phyloP scores from a whole-genome alignment of 1,140 invertebrate genomes.

The Lepeophtheirus salmonis region DNA sequence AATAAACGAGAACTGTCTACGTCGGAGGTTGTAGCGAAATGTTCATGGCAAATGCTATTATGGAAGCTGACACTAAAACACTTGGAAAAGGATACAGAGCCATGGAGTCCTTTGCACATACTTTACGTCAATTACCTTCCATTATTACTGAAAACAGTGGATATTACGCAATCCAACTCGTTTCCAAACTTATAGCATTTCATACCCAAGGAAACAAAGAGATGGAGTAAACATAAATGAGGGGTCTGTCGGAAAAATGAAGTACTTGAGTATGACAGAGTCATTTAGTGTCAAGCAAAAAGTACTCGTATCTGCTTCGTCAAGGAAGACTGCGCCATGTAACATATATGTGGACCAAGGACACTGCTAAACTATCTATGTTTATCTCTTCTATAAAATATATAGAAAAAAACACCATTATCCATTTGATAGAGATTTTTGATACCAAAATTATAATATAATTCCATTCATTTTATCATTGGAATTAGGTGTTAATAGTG shows the following conservation, averaged over 20 bases:
- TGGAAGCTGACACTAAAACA: conserved; percentile 59
- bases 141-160: conserved; percentile 96
- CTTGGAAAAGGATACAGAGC: conserved; percentile 92
- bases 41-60: conserved; percentile 83
- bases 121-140: conserved; percentile 70
- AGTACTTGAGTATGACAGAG: conserved; percentile 75
- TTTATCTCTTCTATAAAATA: too few species aligned
- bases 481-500: too few species aligned
- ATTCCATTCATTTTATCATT: too few species aligned
- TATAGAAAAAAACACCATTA: too few species aligned
- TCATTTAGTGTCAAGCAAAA: conserved; percentile 91
- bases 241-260: conserved; percentile 67
- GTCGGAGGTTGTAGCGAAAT: conserved; percentile 85
- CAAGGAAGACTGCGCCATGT: conserved; percentile 85
- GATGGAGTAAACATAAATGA: conserved; percentile 71
- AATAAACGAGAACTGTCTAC: conserved; percentile 70
- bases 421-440: too few species aligned
- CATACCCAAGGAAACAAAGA: conserved; percentile 58
- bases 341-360: conserved; percentile 66
- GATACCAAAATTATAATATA: too few species aligned
- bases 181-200: conserved; percentile 67
- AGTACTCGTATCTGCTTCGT: conserved; percentile 76
- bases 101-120: conserved; percentile 84
- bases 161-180: conserved; percentile 84
- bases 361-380: conserved; percentile 52